Evolutionary conservation across 2,113 vertebrate genomes (phyloP).

Genomic region (Myotis lucifugus): DNA sequence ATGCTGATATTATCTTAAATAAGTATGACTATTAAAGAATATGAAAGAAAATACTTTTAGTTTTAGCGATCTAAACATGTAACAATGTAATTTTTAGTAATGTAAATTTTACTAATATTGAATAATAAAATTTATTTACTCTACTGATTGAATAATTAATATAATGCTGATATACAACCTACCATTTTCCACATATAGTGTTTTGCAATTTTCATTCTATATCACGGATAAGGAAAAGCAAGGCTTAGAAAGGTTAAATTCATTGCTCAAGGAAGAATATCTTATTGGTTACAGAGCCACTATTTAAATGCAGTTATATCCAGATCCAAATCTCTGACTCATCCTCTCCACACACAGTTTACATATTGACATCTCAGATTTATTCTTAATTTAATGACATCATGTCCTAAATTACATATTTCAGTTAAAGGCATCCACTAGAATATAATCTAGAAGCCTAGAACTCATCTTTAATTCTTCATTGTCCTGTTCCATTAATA

Average conservation of each 20-base stretch:
- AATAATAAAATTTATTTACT: not conserved
- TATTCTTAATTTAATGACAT: not conserved
- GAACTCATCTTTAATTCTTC: not conserved
- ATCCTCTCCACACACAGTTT: not conserved
- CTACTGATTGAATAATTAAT: not conserved
- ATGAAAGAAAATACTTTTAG: not conserved
- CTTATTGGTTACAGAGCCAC: not conserved
- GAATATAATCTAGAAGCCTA: not conserved
- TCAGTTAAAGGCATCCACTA: not conserved
- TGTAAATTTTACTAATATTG: not conserved
- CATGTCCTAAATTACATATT: not conserved
- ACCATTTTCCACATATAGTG: not conserved
- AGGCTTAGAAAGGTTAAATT: not conserved
- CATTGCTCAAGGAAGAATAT: not conserved
- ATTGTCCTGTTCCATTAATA: not conserved
- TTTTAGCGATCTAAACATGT: not conserved
- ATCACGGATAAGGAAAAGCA: not conserved
- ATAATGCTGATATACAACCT: not conserved
- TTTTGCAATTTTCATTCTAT: not conserved
- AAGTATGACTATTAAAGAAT: not conserved
- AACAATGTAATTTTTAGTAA: slow-evolving; percentile 30
- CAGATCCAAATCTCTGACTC: not conserved
- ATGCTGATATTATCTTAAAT: not conserved
- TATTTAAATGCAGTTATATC: not conserved
- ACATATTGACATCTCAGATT: not conserved